Evolutionary conservation across 1,140 invertebrate genomes (phyloP), one percentile per base, ranked within the genome.

Genomic region (Whitmania pigra): DNA sequence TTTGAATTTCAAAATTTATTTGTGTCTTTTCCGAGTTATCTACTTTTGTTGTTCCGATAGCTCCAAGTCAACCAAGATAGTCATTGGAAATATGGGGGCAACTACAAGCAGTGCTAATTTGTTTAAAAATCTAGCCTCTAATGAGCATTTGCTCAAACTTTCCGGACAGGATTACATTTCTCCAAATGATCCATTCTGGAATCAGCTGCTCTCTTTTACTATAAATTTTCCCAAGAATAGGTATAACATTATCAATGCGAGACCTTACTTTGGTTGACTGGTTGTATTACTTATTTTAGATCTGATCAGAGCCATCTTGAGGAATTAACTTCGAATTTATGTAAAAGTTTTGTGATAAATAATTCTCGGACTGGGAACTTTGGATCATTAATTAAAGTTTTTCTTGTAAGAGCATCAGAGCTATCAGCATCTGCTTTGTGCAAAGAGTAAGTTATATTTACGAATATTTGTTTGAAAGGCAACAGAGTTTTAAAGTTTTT

Each of bases 121-220:
- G 43, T 49, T 49, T 49, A 49, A 49, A 49, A 49, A 49, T 17
- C 43, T 49, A 49, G 43, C 43, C 43, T 49, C 43, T 11, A 97
- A 96, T 85, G 88, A 90, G 75, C 88, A 89, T 78, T 82, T 97
- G 43, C 84, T 86, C 71, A 85, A 86, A 70, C 90, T 97, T 79
- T 88, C 89, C 74, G 88, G 90, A 0, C 86, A 87, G 66, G 87
- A 92, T 74, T 79, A 87, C 18, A 90, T 97, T 76, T 85, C 87
- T n/a, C 85, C 87, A 29, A 92, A 93, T 83, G 91, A 95, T 84
- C 88, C 89, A 17, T 96, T 93, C 81, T 98, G 94, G 94, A 92
- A 92, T 79, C 88, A 89, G 75, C 86, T 97, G 70, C 83, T 98
- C 18, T 90, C 93, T 0, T 97, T 94, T 76, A 91, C 93, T 76